Percentiles rank a stretch among this genome's conserved stretches.
phyloP scores from a whole-genome alignment of 2,888 invertebrate species.

The Erpobdella octoculata region DNA sequence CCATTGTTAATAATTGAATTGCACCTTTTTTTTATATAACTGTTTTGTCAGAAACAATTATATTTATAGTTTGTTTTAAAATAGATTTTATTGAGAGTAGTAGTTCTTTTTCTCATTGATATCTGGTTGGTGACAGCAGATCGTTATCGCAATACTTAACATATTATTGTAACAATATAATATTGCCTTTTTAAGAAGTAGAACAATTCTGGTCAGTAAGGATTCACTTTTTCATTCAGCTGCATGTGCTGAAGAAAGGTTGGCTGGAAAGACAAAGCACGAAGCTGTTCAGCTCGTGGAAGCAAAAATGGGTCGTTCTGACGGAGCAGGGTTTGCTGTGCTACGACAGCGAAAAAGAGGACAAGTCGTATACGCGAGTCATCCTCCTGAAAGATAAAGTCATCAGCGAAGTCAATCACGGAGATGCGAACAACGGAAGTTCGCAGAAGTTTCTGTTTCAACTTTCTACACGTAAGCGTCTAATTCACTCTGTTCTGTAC shows the following conservation, averaged over 20 bases:
- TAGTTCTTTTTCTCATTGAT: no score
- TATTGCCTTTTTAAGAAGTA: no score
- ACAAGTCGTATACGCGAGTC: not conserved
- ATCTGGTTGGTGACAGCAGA: no score
- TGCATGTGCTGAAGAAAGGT: slow-evolving; percentile 12
- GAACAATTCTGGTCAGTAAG: no score
- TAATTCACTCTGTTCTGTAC: no score
- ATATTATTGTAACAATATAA: no score
- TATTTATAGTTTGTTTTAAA: not conserved
- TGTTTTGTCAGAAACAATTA: no score
- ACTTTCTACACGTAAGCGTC: slow-evolving; percentile 4
- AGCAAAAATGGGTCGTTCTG: slow-evolving; percentile 12
- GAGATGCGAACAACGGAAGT: not conserved
- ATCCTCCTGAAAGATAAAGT: not conserved
- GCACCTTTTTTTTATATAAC: no score
- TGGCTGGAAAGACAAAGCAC: slow-evolving; percentile 14
- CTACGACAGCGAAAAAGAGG: slow-evolving; percentile 6
- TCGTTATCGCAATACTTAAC: no score
- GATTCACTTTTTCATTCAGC: not conserved
- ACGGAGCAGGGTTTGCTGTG: not conserved
- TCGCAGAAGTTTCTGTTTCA: slow-evolving; percentile 10
- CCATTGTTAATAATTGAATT: no score
- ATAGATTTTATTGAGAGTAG: no score
- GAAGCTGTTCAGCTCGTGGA: slow-evolving; percentile 13
- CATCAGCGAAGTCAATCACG: not conserved